Evolutionary conservation across 2,797 vertebrate species (phyloP).

Genomic region (Phalloptychus januarius): DNA sequence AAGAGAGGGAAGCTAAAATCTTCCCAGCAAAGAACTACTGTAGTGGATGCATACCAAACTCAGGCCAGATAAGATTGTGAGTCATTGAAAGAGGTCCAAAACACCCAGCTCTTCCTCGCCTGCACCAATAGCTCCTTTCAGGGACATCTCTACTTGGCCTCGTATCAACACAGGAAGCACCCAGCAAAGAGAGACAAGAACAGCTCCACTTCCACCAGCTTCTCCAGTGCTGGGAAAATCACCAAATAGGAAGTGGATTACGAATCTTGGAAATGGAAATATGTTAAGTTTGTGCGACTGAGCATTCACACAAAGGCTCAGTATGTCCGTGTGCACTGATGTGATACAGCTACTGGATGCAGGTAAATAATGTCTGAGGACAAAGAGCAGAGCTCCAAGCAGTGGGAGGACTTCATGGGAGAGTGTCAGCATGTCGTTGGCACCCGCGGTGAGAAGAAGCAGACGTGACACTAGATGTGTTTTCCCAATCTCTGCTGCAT

Average conservation of each 20-base stretch:
- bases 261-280: constrained; percentile 33
- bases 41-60: constrained; percentile 76
- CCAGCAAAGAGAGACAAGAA: constrained; percentile 58
- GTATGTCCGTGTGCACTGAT: constrained; percentile 9
- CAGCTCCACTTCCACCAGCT: constrained; percentile 59
- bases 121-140: constrained; percentile 72
- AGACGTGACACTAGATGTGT: constrained; percentile 45
- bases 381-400: constrained; percentile 34
- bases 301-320: constrained; percentile 22
- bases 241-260: constrained; percentile 55
- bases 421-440: constrained; percentile 45
- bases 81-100: constrained; percentile 72
- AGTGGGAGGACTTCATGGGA: constrained; percentile 35
- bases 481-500: constrained; percentile 37
- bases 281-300: constrained; percentile 28
- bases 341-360: constrained; percentile 1
- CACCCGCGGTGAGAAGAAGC: constrained; percentile 56
- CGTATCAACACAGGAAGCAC: constrained; percentile 78
- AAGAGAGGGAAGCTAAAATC: constrained; percentile 48
- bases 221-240: constrained; percentile 43
- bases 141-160: constrained; percentile 71
- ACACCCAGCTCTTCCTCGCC: constrained; percentile 59
- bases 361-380: constrained; percentile 35
- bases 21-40: constrained; percentile 54
- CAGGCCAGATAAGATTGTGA: constrained; percentile 77